phyloP scores from a whole-genome alignment of 2,113 vertebrate genomes.

The Okapia johnstoni region DNA sequence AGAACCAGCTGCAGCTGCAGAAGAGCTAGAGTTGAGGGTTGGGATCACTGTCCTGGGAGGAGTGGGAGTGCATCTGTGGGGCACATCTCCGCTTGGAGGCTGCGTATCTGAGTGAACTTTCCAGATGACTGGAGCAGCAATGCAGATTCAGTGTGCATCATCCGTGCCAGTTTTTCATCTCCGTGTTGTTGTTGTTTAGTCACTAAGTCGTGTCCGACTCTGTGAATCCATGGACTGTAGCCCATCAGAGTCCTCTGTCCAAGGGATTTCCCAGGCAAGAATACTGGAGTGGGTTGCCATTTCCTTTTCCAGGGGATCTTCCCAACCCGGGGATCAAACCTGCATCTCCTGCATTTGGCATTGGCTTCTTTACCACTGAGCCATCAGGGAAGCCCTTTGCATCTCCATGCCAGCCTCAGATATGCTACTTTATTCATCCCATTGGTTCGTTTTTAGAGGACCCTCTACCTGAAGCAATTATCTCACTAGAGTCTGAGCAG shows the following conservation, averaged over 20 bases:
- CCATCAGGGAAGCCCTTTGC: background rate
- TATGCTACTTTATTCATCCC: background rate
- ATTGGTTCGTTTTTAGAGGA: background rate
- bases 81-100: background rate
- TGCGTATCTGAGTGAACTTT: background rate
- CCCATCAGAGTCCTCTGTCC: background rate
- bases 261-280: background rate
- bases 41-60: background rate
- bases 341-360: background rate
- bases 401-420: background rate
- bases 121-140: background rate
- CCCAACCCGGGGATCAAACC: background rate
- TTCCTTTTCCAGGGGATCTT: background rate
- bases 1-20: background rate
- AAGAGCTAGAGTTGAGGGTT: background rate
- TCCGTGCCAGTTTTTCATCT: background rate
- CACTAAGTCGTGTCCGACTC: rapidly evolving
- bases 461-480: background rate
- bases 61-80: background rate
- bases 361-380: background rate
- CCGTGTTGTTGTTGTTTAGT: background rate
- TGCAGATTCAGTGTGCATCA: background rate
- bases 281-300: background rate
- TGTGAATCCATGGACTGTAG: background rate
- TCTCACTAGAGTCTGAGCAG: background rate